These are phyloP conservation scores for Zygogramma bicolorata DNA, from an alignment of 2,888 invertebrate genomes.

Conservation along the genomic window DNA sequence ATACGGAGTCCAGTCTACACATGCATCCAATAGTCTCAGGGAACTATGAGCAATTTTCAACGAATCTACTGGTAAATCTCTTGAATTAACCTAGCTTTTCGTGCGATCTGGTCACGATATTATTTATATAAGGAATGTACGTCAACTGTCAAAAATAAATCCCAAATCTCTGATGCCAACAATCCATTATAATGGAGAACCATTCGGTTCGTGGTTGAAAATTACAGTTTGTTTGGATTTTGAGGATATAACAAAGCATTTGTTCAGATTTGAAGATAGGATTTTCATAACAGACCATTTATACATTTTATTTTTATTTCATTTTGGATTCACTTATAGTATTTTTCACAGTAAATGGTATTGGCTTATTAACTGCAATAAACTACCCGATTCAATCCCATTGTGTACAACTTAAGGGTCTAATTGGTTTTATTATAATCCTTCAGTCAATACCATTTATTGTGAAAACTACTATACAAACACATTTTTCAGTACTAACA, in stretches of 20 bases:
- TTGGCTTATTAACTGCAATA: too few relatives aligned
- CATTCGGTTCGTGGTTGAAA: neutral
- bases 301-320: too few relatives aligned
- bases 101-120: neutral
- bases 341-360: too few relatives aligned
- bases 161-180: neutral
- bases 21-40: neutral
- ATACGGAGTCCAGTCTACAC: neutral
- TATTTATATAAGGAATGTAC: neutral
- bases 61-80: neutral
- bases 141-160: neutral
- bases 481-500: too few relatives aligned
- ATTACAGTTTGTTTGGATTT: neutral
- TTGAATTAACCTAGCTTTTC: neutral
- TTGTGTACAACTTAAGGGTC: too few relatives aligned
- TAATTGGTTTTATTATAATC: too few relatives aligned
- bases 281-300: neutral
- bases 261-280: neutral
- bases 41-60: neutral
- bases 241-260: neutral
- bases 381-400: too few relatives aligned
- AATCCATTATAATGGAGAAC: neutral
- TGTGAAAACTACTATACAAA: too few relatives aligned
- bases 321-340: too few relatives aligned
- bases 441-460: too few relatives aligned